Evolutionary conservation across 2,797 vertebrate species (phyloP).

Genomic region (Spinus pinus): DNA sequence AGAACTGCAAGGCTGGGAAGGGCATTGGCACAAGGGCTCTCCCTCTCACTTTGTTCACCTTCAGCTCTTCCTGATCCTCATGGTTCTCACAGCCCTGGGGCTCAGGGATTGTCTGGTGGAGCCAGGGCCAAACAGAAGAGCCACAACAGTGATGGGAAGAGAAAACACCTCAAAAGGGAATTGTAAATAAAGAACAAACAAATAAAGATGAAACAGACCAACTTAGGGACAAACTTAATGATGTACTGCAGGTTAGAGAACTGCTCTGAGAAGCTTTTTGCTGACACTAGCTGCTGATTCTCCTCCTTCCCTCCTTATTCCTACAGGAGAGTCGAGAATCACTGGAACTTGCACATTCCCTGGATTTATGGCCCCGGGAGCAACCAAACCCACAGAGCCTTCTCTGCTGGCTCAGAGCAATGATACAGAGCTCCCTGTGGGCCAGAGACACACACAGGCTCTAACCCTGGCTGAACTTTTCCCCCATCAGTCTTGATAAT

Average conservation of each 20-base stretch:
- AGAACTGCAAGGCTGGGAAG: neutral
- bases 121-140: neutral
- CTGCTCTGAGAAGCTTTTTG: neutral
- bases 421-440: conserved; percentile 46
- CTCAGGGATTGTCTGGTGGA: neutral
- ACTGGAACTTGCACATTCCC: neutral
- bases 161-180: neutral
- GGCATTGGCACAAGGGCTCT: neutral
- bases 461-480: conserved; percentile 68
- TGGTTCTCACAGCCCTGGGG: neutral
- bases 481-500: conserved; percentile 45
- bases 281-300: neutral
- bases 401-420: conserved; percentile 15
- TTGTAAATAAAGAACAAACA: neutral
- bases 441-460: conserved; percentile 25
- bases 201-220: neutral
- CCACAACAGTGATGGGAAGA: neutral
- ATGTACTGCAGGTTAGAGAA: neutral
- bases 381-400: conserved; percentile 2
- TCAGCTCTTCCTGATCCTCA: neutral
- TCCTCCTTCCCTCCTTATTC: neutral
- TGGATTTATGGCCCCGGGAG: conserved; percentile 14
- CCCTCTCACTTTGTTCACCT: neutral
- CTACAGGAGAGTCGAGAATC: neutral
- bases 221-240: neutral